Evolutionary conservation across 2,113 vertebrate species (phyloP).

Genomic region (Leptosomus discolor): DNA sequence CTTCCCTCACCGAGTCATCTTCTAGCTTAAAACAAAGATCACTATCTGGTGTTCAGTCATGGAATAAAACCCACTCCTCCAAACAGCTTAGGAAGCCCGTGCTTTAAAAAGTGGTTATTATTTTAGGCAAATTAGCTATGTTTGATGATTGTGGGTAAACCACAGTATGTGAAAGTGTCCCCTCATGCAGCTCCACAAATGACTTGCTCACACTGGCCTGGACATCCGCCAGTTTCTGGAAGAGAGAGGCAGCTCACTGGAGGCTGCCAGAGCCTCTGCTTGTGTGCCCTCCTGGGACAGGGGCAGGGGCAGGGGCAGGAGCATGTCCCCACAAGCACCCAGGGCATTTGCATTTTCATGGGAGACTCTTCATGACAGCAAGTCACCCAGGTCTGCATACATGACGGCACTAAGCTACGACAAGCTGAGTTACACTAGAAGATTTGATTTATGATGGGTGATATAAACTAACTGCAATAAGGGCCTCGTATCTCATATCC

Average conservation of each 20-base stretch:
- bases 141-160: neutral
- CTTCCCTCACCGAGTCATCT: neutral
- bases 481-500: neutral
- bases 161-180: neutral
- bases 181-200: neutral
- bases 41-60: neutral
- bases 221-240: neutral
- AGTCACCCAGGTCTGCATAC: neutral
- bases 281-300: fast-evolving
- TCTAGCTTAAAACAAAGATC: neutral
- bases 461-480: neutral
- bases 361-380: neutral
- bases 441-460: neutral
- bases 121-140: neutral
- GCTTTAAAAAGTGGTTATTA: neutral
- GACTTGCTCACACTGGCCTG: neutral
- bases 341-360: neutral
- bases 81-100: neutral
- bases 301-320: too few relatives aligned
- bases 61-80: neutral
- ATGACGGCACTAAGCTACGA: fast-evolving
- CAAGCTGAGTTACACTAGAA: neutral
- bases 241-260: neutral
- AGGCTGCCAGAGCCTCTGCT: neutral
- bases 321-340: neutral